Conservation (phyloP, 1,140 invertebrate genomes). For the Magallana angulata region DNA sequence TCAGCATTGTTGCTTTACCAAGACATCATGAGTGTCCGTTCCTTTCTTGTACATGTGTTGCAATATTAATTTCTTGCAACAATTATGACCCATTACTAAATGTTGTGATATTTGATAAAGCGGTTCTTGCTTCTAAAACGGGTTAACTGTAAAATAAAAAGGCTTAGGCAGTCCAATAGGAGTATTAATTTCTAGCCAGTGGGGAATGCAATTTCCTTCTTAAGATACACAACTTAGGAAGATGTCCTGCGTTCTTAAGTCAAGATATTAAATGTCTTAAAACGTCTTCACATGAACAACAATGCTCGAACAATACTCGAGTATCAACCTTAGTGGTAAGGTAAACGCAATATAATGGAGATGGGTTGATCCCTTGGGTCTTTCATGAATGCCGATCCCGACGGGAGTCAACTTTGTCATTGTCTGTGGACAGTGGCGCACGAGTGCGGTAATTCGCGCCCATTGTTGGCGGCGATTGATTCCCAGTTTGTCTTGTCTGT, state of each 20-base stretch:
- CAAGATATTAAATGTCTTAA: slow-evolving; percentile 25
- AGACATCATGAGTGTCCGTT: too few relatives aligned
- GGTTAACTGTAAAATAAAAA: too few relatives aligned
- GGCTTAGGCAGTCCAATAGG: background rate
- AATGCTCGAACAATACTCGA: slow-evolving; percentile 20
- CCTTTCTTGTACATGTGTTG: background rate
- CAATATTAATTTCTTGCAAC: background rate
- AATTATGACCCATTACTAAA: background rate
- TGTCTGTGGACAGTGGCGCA: slow-evolving; percentile 9
- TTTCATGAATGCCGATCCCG: slow-evolving; percentile 31
- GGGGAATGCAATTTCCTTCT: slow-evolving; percentile 34
- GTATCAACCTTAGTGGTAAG: slow-evolving; percentile 24
- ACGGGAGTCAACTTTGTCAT: slow-evolving; percentile 26
- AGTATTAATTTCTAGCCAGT: slow-evolving; percentile 9
- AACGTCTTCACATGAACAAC: slow-evolving; percentile 25
- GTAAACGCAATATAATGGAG: slow-evolving; percentile 31
- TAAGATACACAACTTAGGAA: slow-evolving; percentile 34
- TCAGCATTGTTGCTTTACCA: too few relatives aligned
- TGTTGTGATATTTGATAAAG: too few relatives aligned
- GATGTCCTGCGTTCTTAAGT: slow-evolving; percentile 28
- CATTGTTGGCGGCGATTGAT: slow-evolving; percentile 26
- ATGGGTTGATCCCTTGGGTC: slow-evolving; percentile 24
- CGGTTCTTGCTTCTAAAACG: too few relatives aligned
- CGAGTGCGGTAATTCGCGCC: slow-evolving; percentile 28
- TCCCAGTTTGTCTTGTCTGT: slow-evolving; percentile 35